Evolutionary conservation across 2,797 vertebrate species (phyloP), one percentile per base, ranked within the genome.

Genomic region (Gobio occitaniae): DNA sequence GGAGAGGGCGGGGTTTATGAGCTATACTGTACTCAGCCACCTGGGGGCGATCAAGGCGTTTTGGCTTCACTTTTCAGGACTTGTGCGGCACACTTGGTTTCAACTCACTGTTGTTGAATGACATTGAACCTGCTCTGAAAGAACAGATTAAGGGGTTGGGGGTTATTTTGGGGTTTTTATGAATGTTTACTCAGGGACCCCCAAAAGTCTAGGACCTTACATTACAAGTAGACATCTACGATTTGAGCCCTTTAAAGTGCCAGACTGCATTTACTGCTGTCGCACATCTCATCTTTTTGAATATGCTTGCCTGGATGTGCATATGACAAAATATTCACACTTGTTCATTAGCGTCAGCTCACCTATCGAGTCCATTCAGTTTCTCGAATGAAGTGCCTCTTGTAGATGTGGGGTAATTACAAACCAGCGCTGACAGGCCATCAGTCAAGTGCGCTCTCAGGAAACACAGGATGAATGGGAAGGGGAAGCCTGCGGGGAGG

Each of bases 371-470:
- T 80, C 82, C n/a, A 21, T 78, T 82, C 56, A 76, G 80, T 25
- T 79, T 70, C 32, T 72, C 9, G 41, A 87, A 76, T 84, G 78
- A 89, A 89, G 86, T 80, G 78, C 19, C 86, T 87, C 86, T 86
- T 80, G 75, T 76, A 86, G 70, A 76, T 52, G 70, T 80, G 86
- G 77, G 74, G 82, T 89, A 89, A 89, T 89, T 89, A 87, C 84
- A 84, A 77, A 68, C 48, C 77, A 19, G 68, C 11, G 25, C 82
- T 82, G 78, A 54, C 69, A 86, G 78, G 70, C 29, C 79, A 86
- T 87, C 84, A 79, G 88, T 86, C 88, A 86, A 86, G 82, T 44
- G 85, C 0, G 32, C 78, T 84, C 84, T 78, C 84, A 79, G 86
- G 71, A 87, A 87, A 70, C 66, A 21, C 38, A 2, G 66, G 13